Conservation (phyloP, 2,797 vertebrate species). For the Macropus fuliginosus region DNA sequence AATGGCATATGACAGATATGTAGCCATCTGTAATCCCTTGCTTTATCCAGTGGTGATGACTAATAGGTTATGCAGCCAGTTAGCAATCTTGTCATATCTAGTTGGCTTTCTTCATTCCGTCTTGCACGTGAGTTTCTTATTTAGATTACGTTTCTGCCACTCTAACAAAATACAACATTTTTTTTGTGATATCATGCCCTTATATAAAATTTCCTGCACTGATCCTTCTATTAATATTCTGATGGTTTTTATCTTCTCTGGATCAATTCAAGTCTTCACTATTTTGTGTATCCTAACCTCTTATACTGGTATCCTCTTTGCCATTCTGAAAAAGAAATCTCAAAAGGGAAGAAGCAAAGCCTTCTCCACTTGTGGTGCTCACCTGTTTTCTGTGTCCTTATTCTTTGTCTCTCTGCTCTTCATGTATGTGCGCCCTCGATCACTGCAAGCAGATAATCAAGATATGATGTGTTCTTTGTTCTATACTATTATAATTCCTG, state of each 20-base stretch:
- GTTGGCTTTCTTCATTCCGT: conserved; percentile 34
- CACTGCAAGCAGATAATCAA: conserved; percentile 34
- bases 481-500: conserved; percentile 63
- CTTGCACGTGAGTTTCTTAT: conserved; percentile 32
- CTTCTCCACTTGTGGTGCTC: conserved; percentile 65
- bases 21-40: conserved; percentile 73
- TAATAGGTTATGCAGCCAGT: background rate
- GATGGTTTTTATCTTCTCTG: conserved; percentile 60
- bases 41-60: conserved; percentile 67
- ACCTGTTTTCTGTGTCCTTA: conserved; percentile 60
- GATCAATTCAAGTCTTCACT: conserved; percentile 56
- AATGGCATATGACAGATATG: conserved; percentile 73
- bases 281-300: conserved; percentile 57
- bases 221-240: conserved; percentile 63
- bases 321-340: conserved; percentile 63
- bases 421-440: conserved; percentile 62
- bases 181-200: conserved; percentile 56
- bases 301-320: conserved; percentile 53
- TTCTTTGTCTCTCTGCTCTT: conserved; percentile 70
- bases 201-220: conserved; percentile 63
- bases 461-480: conserved; percentile 66
- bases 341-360: conserved; percentile 25
- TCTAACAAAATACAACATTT: conserved; percentile 47
- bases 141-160: conserved; percentile 50
- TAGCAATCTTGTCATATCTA: conserved; percentile 37